Base-by-base conservation (phyloP, 2,888 invertebrate species). In the Lamproptera curius region DNA sequence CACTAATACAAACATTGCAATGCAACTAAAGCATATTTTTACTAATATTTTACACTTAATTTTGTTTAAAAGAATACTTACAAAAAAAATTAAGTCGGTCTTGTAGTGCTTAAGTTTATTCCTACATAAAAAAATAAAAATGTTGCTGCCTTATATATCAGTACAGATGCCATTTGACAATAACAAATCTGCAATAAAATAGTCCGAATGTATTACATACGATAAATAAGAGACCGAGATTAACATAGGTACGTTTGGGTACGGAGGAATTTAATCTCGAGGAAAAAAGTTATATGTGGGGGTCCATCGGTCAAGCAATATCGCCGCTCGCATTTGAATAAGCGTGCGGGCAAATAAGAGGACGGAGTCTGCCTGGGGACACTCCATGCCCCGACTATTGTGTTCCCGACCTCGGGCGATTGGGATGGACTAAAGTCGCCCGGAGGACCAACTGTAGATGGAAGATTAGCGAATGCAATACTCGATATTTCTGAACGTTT, bases 241-340 rank as follows among this genome's bases (percentile, higher is more conserved):
- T 20, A 20, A n/a, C 28, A 28, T 28, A 28, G 28, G 28, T 10
- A n/a, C 28, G n/a, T 10, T 28, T 9, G 28, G 28, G 9, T 9
- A 11, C 13, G 16, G 14, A 37, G 15, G 44, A 37, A 44, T 44
- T 44, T 44, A 44, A 44, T 44, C 44, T 17, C 14, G 14, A 31
- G 36, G 28, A 44, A 37, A 44, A 37, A 44, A 43, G 16, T 14
- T 38, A 31, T 16, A 31, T 17, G 31, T 16, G 13, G 13, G 8
- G 28, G 31, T 44, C 37, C 43, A 26, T 13, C 13, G 37, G 37
- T 31, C 37, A 10, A 28, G 37, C 16, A 44, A 44, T 44, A 44
- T 28, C 36, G 20, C 1, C 2, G n/a, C 16, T 37, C 31, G 31
- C 13, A 44, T 44, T 37, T 44, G 44, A 44, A 44, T 44, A 44